These are phyloP conservation scores for Calyptomena viridis DNA, from an alignment of 2,113 vertebrate genomes.

Conservation along the genomic window DNA sequence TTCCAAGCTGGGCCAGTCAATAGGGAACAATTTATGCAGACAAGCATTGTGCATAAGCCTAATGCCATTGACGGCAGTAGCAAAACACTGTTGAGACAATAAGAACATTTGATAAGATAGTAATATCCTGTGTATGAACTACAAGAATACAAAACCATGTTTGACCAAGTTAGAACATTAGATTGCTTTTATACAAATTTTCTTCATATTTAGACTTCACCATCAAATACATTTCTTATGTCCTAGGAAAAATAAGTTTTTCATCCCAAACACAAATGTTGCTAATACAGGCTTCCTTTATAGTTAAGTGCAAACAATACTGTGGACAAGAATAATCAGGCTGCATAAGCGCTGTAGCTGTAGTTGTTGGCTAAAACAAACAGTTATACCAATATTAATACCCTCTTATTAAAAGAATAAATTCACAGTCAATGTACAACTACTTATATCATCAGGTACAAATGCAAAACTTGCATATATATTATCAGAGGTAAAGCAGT, in stretches of 20 bases:
- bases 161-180: neutral
- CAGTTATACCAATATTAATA: neutral
- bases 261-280: neutral
- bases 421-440: neutral
- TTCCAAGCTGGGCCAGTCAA: neutral
- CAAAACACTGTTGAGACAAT: neutral
- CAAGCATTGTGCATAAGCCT: neutral
- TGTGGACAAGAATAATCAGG: neutral
- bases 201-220: neutral
- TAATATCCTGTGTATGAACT: neutral
- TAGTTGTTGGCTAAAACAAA: neutral
- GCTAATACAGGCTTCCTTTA: neutral
- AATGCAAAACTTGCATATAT: neutral
- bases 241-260: neutral
- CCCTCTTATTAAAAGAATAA: neutral
- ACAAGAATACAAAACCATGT: neutral
- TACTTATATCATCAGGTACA: neutral
- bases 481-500: neutral
- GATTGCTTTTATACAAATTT: neutral
- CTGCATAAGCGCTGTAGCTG: neutral
- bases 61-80: neutral
- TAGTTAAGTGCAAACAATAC: neutral
- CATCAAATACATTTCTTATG: neutral
- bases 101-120: neutral
- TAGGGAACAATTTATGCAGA: neutral